A percentile compares a stretch with the other conserved stretches of the same genome.
phyloP scores from a whole-genome alignment of 2,797 vertebrate species.

The Mustela erminea region DNA sequence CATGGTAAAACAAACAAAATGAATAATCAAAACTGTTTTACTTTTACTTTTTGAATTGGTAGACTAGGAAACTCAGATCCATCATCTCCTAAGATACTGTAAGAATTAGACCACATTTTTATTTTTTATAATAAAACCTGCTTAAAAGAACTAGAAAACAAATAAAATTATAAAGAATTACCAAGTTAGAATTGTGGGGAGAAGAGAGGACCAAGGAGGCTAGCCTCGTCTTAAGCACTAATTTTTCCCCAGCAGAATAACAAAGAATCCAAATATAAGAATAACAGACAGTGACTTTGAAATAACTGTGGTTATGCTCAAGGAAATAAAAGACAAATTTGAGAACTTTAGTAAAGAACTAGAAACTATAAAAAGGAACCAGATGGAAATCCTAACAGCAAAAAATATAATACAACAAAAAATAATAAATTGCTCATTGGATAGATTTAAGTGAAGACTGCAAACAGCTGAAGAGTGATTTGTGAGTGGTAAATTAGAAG shows the following conservation, averaged over 20 bases:
- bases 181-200: neutral
- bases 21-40: neutral
- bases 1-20: neutral
- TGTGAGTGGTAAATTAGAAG: neutral
- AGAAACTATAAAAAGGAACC: conserved; percentile 21
- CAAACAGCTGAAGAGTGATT: conserved; percentile 26
- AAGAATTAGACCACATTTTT: neutral
- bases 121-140: neutral
- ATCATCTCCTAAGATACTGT: neutral
- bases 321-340: conserved; percentile 24
- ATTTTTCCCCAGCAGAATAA: neutral
- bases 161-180: conserved; percentile 48
- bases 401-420: conserved; percentile 56
- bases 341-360: conserved; percentile 5
- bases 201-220: neutral
- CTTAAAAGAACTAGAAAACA: neutral
- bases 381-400: conserved; percentile 1
- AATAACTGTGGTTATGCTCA: neutral
- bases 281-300: neutral
- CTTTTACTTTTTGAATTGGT: conserved; percentile 37
- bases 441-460: neutral
- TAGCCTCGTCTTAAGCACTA: neutral
- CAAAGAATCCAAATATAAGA: neutral
- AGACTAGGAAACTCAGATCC: neutral
- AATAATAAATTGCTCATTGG: conserved; percentile 6